Base-by-base conservation (phyloP, 64 coral and sea anemone species). In the Montipora foliosa region DNA sequence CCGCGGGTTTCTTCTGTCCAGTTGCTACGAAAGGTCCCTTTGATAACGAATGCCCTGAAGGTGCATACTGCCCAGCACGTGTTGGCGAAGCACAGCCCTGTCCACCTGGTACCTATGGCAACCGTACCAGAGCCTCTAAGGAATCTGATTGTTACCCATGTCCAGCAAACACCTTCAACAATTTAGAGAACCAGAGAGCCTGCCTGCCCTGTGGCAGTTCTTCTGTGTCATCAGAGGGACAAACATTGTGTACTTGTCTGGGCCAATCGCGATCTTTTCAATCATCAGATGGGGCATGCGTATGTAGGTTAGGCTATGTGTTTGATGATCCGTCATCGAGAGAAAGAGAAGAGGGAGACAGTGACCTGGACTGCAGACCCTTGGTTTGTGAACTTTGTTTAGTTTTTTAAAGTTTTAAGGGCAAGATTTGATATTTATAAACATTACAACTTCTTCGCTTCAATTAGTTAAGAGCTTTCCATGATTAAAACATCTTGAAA, bases 191-290 rank as follows among this genome's bases (percentile, higher is more conserved):
- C 15, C 89, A 90, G 17, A 96, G 73, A 61, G 92, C 95, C 4
- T 99, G 98, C 81, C 92, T 89, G 3, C 92, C 92, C 16, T 99
- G 98, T 83, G 98, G 98, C 47, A 99, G 98, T 87, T 96, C 95
- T 84, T 79, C 98, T 44, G 79, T 79, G 2, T 89, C 98, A 44
- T 75, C 19, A 13, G 75, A 71, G 52, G 98, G 98, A 12, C 79
- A 87, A 45, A 79, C 89, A 55, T 53, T 71, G 29, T 99, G 98
- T 75, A 69, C 79, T 0, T 99, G 98, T 82, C 88, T 94, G 72
- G 98, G 98, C 13, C 79, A 96, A 15, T 84, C 89, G 16, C 72
- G 98, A 12, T 87, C 95, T 13, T 99, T 99, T 79, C 98, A 99
- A 85, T 83, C 96, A 45, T 96, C 98, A 0, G 95, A 96, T 82